Evolutionary conservation across 2,888 invertebrate species (phyloP).

Genomic region (Nebria salina): DNA sequence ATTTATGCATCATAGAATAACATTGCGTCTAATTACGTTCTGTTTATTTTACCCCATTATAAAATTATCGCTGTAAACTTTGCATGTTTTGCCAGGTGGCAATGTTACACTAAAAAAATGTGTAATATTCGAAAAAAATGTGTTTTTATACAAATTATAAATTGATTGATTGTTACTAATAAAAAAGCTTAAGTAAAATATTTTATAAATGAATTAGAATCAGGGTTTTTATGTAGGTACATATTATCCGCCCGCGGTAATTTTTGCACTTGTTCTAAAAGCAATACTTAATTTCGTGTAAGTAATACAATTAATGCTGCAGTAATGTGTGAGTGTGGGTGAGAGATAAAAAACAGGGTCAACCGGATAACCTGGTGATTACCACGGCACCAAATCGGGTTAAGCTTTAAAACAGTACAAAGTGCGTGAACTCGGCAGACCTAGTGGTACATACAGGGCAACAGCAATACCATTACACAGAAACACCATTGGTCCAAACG

Average conservation of each 20-base stretch:
- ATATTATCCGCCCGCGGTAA: not conserved
- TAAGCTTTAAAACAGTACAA: conserved; percentile 1
- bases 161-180: too few relatives aligned
- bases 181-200: too few relatives aligned
- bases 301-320: not conserved
- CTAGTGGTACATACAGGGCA: not conserved
- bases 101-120: too few relatives aligned
- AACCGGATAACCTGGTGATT: not conserved
- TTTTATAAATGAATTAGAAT: too few relatives aligned
- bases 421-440: not conserved
- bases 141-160: too few relatives aligned
- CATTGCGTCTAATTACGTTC: not conserved
- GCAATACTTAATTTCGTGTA: not conserved
- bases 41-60: too few relatives aligned
- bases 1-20: not conserved
- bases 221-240: too few relatives aligned
- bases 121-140: too few relatives aligned
- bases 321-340: not conserved
- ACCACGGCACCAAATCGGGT: not conserved
- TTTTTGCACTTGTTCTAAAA: not conserved
- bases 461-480: not conserved
- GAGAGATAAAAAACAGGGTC: not conserved
- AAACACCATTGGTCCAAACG: not conserved
- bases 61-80: too few relatives aligned
- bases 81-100: too few relatives aligned